These are phyloP conservation scores for Bradysia coprophila DNA, from an alignment of 1,140 invertebrate species.

Conservation along the genomic window DNA sequence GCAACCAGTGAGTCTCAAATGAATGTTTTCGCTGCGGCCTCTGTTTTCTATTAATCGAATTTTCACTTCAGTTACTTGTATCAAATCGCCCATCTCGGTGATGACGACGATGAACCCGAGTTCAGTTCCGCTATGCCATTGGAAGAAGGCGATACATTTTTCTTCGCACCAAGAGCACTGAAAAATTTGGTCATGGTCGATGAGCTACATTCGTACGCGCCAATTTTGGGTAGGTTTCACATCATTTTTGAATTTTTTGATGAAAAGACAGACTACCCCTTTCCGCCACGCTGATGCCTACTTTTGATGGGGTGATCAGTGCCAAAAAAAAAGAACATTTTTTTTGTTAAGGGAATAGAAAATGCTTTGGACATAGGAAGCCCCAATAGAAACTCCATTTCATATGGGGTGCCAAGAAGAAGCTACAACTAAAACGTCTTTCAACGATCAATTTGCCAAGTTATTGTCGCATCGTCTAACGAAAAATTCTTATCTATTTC, in stretches of 20 bases:
- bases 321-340: neutral
- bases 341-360: neutral
- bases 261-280: neutral
- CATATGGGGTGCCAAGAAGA: neutral
- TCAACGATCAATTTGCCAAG: no score
- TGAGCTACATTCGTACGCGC: conserved; percentile 93
- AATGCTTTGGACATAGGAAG: neutral
- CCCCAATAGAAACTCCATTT: neutral
- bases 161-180: conserved; percentile 87
- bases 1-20: conserved; percentile 84
- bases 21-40: conserved; percentile 1
- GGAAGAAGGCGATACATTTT: conserved; percentile 98
- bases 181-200: conserved; percentile 96
- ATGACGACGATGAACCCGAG: conserved; percentile 98
- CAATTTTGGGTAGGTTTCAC: conserved; percentile 63
- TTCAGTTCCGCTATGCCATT: conserved; percentile 97
- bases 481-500: conserved; percentile 7
- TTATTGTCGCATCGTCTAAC: no score
- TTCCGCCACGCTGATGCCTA: neutral
- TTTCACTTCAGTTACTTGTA: conserved; percentile 69
- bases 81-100: conserved; percentile 96
- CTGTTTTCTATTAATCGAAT: neutral
- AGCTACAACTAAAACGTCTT: neutral
- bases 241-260: no score
- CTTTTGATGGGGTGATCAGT: neutral